Evolutionary conservation across 2,888 invertebrate genomes (phyloP), one percentile per base, ranked within the genome.

Genomic region (Spilarctia lutea): DNA sequence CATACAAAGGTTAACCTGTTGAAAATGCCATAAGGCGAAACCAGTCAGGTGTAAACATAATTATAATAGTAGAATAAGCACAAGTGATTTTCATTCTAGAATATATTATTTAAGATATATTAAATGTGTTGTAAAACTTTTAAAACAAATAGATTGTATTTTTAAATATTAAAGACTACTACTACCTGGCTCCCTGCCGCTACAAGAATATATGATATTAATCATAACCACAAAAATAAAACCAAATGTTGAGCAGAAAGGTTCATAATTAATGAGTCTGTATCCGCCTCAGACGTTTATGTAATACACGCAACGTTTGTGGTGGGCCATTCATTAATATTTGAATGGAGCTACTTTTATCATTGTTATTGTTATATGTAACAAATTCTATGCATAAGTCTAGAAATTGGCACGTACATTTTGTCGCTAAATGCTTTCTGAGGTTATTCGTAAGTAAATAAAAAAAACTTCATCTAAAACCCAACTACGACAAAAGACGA

Each of bases 311-410:
- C 83, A 85, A 84, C 81, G 83, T 81, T 69, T 73, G 80, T 70
- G 85, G 79, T 81, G 72, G 73, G 81, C 83, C 83, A 82, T 77
- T 82, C 85, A 88, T 89, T 88, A 85, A 86, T 88, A 87, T 87
- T 79, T 75, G 45, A 39, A 33, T 39, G 27, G 68, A n/a, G 66
- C 75, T 67, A 63, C 56, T 75, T 67, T 67, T 68, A 68, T 66
- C 65, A 39, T 42, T 63, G 60, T 48, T 81, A 81, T 81, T 82
- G 78, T 76, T 72, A 74, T 72, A 74, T 65, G 52, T 73, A 76
- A 76, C 70, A 78, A 74, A 72, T 67, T 56, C 76, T 71, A 75
- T 60, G 3, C 48, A 52, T 24, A 33, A 11, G 24, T 68, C 13
- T 60, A 13, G 16, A 60, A 60, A 16, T 27, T n/a, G 33, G 10